Evolutionary conservation across 2,113 vertebrate genomes (phyloP).

Genomic region (Urocynchramus pylzowi): DNA sequence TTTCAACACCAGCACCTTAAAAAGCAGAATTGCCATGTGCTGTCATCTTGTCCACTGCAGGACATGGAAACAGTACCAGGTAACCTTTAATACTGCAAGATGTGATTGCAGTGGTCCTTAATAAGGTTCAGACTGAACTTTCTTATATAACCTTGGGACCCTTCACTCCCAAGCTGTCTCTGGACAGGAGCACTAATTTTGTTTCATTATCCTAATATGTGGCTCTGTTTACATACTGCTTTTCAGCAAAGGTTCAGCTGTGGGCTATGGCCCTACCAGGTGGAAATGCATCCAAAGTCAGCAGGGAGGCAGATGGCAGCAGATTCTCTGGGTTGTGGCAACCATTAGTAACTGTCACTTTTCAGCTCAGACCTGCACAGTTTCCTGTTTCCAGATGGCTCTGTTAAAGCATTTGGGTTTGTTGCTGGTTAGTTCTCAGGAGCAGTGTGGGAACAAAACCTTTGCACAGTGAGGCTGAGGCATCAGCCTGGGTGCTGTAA

Average conservation of each 20-base stretch:
- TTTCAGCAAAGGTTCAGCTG: background rate
- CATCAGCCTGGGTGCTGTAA: background rate
- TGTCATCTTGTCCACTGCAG: background rate
- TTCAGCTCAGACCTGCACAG: background rate
- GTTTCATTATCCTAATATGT: background rate
- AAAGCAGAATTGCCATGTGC: background rate
- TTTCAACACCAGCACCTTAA: background rate
- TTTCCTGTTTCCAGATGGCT: background rate
- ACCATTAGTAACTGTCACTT: background rate
- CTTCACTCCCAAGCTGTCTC: background rate
- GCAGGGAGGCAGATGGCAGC: background rate
- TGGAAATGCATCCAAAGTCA: background rate
- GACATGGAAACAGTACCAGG: background rate
- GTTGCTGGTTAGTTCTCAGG: background rate
- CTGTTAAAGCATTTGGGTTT: background rate
- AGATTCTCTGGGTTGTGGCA: background rate
- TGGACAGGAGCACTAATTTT: background rate
- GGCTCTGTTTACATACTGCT: background rate
- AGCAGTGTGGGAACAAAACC: background rate
- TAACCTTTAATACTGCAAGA: background rate
- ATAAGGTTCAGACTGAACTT: background rate
- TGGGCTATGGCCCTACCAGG: background rate
- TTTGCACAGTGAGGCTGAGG: fast-evolving
- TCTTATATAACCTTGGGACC: background rate
- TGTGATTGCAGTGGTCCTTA: background rate